Evolutionary conservation across 2,113 vertebrate species (phyloP).

Genomic region (Nicator chloris): DNA sequence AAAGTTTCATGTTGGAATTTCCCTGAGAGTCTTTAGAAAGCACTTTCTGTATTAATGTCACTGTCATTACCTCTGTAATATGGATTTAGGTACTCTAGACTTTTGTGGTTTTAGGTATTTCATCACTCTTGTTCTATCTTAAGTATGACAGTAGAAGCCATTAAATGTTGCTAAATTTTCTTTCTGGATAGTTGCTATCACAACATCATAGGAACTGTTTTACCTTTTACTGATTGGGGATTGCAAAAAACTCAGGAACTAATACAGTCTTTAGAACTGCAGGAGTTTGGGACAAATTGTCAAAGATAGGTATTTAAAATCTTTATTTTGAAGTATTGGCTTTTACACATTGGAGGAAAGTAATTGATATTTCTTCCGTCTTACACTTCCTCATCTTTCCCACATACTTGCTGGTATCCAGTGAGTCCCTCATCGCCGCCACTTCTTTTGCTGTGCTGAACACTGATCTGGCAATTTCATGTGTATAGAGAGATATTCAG

Average conservation of each 20-base stretch:
- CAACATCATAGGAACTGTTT: background rate
- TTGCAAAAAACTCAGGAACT: background rate
- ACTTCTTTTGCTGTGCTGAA: background rate
- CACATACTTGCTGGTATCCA: background rate
- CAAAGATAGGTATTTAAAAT: background rate
- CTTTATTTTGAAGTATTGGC: background rate
- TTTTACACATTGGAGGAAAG: background rate
- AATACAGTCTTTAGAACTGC: background rate
- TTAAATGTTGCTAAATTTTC: background rate
- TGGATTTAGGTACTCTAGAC: background rate
- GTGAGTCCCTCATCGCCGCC: background rate
- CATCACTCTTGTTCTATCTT: background rate
- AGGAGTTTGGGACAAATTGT: background rate
- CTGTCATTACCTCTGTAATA: background rate
- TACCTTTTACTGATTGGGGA: background rate
- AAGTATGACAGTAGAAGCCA: background rate
- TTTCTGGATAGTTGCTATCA: conserved; percentile 10
- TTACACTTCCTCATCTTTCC: background rate
- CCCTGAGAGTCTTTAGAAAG: background rate
- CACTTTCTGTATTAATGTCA: background rate
- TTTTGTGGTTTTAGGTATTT: background rate
- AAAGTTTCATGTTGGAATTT: background rate
- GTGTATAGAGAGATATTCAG: background rate
- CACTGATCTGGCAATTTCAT: background rate
- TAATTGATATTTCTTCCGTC: background rate